Percentiles rank a stretch among this genome's conserved stretches.
Conservation (phyloP, 1,140 invertebrate species). For the Bursaphelenchus mucronatus region DNA sequence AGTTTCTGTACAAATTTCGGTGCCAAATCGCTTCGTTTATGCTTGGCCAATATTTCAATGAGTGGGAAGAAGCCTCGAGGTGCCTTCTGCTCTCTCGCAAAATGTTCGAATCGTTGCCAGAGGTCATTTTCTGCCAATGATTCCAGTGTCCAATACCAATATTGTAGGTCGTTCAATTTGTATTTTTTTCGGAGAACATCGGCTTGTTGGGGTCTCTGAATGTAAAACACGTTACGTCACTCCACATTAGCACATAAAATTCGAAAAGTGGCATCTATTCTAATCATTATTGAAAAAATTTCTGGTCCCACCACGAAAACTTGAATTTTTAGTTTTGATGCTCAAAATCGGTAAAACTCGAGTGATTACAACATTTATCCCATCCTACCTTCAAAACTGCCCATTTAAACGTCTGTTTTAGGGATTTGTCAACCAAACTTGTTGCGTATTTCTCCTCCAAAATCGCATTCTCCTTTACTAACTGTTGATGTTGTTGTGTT, state of each 20-base stretch:
- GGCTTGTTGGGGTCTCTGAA: background rate
- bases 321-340: too few relatives aligned
- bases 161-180: conserved; percentile 15
- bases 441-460: conserved; percentile 4
- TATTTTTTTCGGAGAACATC: conserved; percentile 10
- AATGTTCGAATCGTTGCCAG: conserved; percentile 16
- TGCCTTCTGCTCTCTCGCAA: background rate
- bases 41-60: conserved; percentile 2
- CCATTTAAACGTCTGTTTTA: conserved; percentile 12
- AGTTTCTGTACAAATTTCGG: conserved; percentile 7
- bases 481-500: conserved; percentile 9
- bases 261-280: too few relatives aligned
- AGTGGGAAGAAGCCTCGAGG: conserved; percentile 4
- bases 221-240: too few relatives aligned
- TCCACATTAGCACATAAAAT: too few relatives aligned
- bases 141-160: conserved; percentile 11
- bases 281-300: too few relatives aligned
- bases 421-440: background rate
- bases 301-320: too few relatives aligned
- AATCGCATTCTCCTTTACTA: background rate
- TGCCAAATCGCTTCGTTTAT: background rate
- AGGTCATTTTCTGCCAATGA: background rate
- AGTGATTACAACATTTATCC: too few relatives aligned
- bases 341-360: too few relatives aligned
- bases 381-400: background rate